Percentiles rank a stretch among this genome's conserved stretches.
phyloP scores from a whole-genome alignment of 2,888 invertebrate species.

The Diarsia mendica region DNA sequence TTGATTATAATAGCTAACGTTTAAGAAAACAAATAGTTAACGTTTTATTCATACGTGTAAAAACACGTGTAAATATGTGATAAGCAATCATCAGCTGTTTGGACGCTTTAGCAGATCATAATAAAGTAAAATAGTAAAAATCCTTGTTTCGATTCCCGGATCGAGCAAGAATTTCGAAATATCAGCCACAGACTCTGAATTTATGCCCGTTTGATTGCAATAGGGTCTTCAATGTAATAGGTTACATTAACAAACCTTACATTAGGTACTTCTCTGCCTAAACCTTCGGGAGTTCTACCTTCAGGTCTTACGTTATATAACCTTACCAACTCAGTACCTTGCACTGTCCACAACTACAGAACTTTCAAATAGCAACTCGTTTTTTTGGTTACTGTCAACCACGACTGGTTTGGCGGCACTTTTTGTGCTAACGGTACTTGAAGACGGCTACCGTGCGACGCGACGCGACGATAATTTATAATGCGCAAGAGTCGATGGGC shows the following conservation, averaged over 20 bases:
- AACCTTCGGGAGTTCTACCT: no score
- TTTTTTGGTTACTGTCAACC: constrained; percentile 45
- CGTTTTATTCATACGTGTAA: not conserved
- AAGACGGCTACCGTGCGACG: constrained; percentile 46
- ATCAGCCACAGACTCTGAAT: no score
- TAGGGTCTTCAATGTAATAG: no score
- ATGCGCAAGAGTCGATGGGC: constrained; percentile 43
- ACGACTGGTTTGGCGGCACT: constrained; percentile 38
- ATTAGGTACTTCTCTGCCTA: no score
- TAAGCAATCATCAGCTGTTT: constrained; percentile 2
- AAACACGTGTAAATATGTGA: not conserved
- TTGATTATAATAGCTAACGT: not conserved
- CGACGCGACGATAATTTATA: constrained; percentile 36
- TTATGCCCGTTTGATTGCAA: no score
- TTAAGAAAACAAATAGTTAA: not conserved
- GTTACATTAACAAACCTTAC: no score
- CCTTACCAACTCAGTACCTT: constrained; percentile 3
- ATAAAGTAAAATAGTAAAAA: no score
- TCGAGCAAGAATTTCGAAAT: no score
- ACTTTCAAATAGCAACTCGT: constrained; percentile 54
- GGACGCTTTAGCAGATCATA: no score
- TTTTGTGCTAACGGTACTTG: constrained; percentile 56
- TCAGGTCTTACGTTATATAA: not conserved
- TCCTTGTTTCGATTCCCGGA: no score
- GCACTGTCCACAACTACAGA: not conserved